phyloP scores from a whole-genome alignment of 2,888 invertebrate species.

The Stenotaenia linearis region DNA sequence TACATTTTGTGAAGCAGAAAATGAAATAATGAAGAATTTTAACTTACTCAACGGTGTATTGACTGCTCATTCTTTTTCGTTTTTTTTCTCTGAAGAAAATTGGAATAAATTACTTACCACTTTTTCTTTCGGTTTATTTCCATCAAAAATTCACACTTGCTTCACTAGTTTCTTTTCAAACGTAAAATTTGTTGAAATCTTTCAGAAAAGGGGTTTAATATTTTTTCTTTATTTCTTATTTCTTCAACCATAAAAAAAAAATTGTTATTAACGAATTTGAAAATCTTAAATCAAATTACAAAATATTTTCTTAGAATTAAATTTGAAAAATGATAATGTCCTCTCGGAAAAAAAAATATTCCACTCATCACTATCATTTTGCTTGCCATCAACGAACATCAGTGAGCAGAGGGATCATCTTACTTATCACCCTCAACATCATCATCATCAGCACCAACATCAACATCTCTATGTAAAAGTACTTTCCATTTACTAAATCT shows the following conservation, averaged over 20 bases:
- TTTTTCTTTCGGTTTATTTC: neutral
- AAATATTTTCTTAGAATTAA: neutral
- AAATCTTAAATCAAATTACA: too few relatives aligned
- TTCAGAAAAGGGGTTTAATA: neutral
- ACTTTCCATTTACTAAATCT: constrained; percentile 12
- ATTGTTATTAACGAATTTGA: too few relatives aligned
- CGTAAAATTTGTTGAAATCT: neutral
- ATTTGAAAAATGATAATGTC: neutral
- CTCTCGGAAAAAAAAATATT: neutral
- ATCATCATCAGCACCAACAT: neutral
- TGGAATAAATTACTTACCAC: neutral
- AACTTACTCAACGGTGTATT: neutral
- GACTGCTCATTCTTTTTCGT: constrained; percentile 1
- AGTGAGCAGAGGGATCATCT: neutral
- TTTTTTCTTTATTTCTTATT: neutral
- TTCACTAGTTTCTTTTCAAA: constrained; percentile 4
- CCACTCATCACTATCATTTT: neutral
- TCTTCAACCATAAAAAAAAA: neutral
- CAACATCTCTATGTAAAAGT: neutral
- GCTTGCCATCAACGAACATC: neutral
- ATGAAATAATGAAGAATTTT: neutral
- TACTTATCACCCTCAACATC: neutral
- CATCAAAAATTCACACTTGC: constrained; percentile 3
- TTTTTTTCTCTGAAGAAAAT: neutral
- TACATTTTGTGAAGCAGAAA: neutral